Evolutionary conservation across 1,140 invertebrate species (phyloP).

Genomic region (Anadara kagoshimensis): DNA sequence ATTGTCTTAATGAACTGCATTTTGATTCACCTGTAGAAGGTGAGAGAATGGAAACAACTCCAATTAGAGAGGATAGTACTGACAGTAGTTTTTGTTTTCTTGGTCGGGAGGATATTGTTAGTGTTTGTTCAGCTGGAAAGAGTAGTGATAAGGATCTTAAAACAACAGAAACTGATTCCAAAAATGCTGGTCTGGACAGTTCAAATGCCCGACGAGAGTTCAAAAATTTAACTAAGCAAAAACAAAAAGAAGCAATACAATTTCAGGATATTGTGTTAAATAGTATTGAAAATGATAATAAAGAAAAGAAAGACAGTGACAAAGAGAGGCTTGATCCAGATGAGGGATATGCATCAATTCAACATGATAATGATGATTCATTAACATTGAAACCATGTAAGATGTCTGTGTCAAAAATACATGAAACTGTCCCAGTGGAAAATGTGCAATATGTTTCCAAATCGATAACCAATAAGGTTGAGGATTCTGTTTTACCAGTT

Average conservation of each 20-base stretch:
- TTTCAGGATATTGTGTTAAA: slow-evolving; percentile 11
- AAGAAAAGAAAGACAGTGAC: too few relatives aligned
- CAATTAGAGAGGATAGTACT: slow-evolving; percentile 20
- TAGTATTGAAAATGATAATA: too few relatives aligned
- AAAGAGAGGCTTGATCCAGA: background rate
- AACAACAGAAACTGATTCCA: too few relatives aligned
- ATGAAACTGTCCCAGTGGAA: slow-evolving; percentile 48
- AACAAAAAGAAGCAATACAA: background rate
- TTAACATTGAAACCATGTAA: slow-evolving; percentile 35
- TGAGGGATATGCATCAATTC: slow-evolving; percentile 37
- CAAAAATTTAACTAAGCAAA: too few relatives aligned
- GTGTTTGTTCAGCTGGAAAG: slow-evolving; percentile 15
- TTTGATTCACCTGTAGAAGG: slow-evolving; percentile 50
- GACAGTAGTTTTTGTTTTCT: slow-evolving; percentile 6
- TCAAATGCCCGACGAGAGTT: background rate
- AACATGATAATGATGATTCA: slow-evolving; percentile 7
- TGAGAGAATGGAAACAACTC: slow-evolving; percentile 44
- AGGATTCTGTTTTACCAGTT: background rate
- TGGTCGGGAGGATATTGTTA: slow-evolving; percentile 15
- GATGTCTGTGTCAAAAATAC: slow-evolving; percentile 43
- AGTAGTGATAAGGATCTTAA: too few relatives aligned
- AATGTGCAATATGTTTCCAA: slow-evolving; percentile 44
- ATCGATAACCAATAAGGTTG: background rate
- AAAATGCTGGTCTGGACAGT: background rate
- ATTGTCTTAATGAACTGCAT: slow-evolving; percentile 50